Base-by-base conservation (phyloP, 2,113 vertebrate species). In the Poecilia latipinna region DNA sequence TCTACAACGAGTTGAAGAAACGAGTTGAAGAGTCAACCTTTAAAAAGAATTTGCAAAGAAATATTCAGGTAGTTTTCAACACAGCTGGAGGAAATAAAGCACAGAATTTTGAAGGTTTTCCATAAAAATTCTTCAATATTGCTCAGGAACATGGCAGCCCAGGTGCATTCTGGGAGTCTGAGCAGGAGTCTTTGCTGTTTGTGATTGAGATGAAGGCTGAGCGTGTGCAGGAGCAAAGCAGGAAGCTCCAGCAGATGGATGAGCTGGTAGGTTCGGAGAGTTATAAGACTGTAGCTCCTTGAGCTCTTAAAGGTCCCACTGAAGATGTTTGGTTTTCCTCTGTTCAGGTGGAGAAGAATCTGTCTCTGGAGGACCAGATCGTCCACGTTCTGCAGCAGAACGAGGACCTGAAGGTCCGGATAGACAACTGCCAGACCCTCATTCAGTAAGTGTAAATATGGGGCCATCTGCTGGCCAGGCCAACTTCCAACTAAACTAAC, bases 201-300 rank as follows among this genome's bases (percentile, higher is more conserved):
- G 97, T 99, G 78, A 96, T 99, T 0, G 97, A 99, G 93, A 97
- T 99, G 97, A 98, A 98, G 92, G 96, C 89, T 0, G 95, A 96
- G 75, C 93, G 93, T 2, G 95, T 98, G 75, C 96, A 95, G 0
- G 70, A 95, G 65, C 93, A 96, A 72, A 94, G 90, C 79, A 96
- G 88, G 91, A 96, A 93, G 90, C 93, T 98, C 81, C 89, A 95
- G 83, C 94, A 95, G 88, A 93, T 96, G 93, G 93, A 97, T 57
- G 77, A 64, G 0, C 89, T 97, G 96, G 97, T 98, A 61, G 2
- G 61, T 42, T 8, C 22, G 19, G n/a, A 2, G 24, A 6, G 51
- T 3, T 57, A 10, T 3, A 24, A 8, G 24, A 57, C 39, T 42
- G 39, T 15, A 57, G n/a, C 17, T n/a, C 51, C 10, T 57, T 8